Evolutionary conservation across 1,140 invertebrate genomes (phyloP).

Genomic region (Nymphalis io): DNA sequence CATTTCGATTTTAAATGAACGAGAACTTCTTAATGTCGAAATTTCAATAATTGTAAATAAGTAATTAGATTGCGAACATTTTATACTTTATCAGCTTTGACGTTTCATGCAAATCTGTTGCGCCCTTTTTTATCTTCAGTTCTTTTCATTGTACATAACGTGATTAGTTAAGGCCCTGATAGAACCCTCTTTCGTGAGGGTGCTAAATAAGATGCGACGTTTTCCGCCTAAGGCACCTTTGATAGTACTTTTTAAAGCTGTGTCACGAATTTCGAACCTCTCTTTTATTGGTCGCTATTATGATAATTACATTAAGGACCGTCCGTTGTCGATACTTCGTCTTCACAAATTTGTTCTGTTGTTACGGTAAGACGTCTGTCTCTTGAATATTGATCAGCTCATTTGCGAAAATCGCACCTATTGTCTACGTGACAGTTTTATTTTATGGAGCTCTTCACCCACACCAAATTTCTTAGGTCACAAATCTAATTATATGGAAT

Average conservation of each 20-base stretch:
- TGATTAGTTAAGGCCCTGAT: conserved; percentile 68
- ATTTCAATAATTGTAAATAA: not conserved
- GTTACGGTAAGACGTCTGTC: conserved; percentile 70
- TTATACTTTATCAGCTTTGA: conserved; percentile 64
- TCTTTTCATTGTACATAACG: conserved; percentile 74
- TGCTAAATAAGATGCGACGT: conserved; percentile 77
- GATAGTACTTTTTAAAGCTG: conserved; percentile 77
- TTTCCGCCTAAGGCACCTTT: conserved; percentile 77
- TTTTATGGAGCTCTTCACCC: conserved; percentile 45
- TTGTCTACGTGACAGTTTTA: conserved; percentile 74
- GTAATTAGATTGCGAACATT: not conserved
- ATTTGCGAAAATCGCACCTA: conserved; percentile 77
- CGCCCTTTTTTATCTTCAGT: conserved; percentile 69
- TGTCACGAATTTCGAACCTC: conserved; percentile 73
- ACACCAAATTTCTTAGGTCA: conserved; percentile 47
- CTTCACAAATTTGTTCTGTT: conserved; percentile 76
- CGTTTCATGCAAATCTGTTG: conserved; percentile 77
- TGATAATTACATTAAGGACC: conserved; percentile 78
- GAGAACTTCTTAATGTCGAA: not conserved
- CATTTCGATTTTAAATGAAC: not conserved
- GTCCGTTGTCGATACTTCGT: conserved; percentile 74
- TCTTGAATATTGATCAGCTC: conserved; percentile 77
- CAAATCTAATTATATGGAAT: conserved; percentile 57
- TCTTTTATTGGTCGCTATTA: conserved; percentile 79
- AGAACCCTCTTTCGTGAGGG: conserved; percentile 59